Evolutionary conservation across 2,888 invertebrate genomes (phyloP).

Genomic region (Abscondita cerata): DNA sequence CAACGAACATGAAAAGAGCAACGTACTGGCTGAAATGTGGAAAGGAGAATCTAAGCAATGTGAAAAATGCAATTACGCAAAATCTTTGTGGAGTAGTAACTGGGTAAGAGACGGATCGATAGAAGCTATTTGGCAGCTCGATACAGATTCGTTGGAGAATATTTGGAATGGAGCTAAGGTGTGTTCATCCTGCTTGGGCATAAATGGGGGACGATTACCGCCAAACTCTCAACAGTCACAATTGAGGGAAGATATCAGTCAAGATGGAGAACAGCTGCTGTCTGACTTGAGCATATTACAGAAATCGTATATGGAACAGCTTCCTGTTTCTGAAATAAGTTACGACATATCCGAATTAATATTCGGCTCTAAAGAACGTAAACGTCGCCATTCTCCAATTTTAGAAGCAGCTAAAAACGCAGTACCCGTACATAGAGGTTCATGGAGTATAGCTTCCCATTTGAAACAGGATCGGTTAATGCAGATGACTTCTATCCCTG

Average conservation of each 20-base stretch:
- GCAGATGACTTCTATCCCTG: slow-evolving; percentile 52
- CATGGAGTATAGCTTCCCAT: slow-evolving; percentile 63
- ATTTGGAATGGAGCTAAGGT: slow-evolving; percentile 57
- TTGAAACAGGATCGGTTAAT: slow-evolving; percentile 54
- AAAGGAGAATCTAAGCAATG: slow-evolving; percentile 53
- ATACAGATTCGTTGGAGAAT: slow-evolving; percentile 44
- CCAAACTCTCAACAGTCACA: slow-evolving; percentile 43
- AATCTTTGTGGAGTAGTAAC: slow-evolving; percentile 42
- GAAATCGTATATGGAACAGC: slow-evolving; percentile 59
- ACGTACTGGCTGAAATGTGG: slow-evolving; percentile 49
- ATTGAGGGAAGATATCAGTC: slow-evolving; percentile 62
- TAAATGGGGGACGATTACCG: slow-evolving; percentile 42
- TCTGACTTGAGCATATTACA: slow-evolving; percentile 66
- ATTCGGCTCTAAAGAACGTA: slow-evolving; percentile 60
- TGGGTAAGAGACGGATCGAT: slow-evolving; percentile 31
- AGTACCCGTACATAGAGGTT: slow-evolving; percentile 48
- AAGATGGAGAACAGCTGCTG: slow-evolving; percentile 69
- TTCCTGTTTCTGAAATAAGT: slow-evolving; percentile 46
- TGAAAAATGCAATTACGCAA: slow-evolving; percentile 56
- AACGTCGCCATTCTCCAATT: slow-evolving; percentile 64
- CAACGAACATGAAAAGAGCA: slow-evolving; percentile 38
- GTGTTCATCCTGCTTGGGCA: slow-evolving; percentile 52
- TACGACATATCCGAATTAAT: slow-evolving; percentile 48
- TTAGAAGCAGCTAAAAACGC: slow-evolving; percentile 28
- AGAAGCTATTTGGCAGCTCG: slow-evolving; percentile 37